Evolutionary conservation across 2,888 invertebrate genomes (phyloP).

Genomic region (Hemicrepidius hirtus): DNA sequence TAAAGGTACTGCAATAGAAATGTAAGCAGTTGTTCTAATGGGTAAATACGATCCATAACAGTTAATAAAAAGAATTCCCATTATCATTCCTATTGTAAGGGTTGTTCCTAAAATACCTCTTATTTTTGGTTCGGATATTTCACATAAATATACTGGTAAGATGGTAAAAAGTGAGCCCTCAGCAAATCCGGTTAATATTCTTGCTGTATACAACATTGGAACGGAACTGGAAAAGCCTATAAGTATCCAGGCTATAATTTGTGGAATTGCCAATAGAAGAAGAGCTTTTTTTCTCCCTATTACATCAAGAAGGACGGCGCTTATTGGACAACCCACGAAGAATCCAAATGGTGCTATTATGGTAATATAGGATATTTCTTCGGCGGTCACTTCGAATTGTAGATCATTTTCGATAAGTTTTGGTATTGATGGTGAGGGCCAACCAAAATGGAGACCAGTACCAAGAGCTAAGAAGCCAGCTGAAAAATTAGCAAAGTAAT

Average conservation of each 20-base stretch:
- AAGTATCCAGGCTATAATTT: conserved; percentile 61
- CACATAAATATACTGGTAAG: conserved; percentile 58
- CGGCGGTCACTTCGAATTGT: conserved; percentile 44
- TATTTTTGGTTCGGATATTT: conserved; percentile 57
- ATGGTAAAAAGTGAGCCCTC: conserved; percentile 58
- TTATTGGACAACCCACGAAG: conserved; percentile 50
- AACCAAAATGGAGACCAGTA: conserved; percentile 54
- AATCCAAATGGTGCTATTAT: conserved; percentile 56
- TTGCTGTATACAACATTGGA: conserved; percentile 42
- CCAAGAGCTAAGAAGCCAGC: conserved; percentile 54
- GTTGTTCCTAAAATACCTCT: conserved; percentile 57
- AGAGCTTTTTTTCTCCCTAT: conserved; percentile 64
- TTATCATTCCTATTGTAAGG: conserved; percentile 50
- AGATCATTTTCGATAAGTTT: conserved; percentile 52
- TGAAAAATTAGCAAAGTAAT: conserved; percentile 28
- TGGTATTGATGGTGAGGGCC: conserved; percentile 59
- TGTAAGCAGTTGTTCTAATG: conserved; percentile 31
- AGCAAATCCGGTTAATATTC: conserved; percentile 54
- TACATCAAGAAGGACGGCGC: conserved; percentile 58
- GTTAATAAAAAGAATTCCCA: conserved; percentile 61
- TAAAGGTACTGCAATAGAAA: conserved; percentile 54
- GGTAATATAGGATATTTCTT: conserved; percentile 56
- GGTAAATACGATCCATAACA: conserved; percentile 45
- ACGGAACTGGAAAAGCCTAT: conserved; percentile 50
- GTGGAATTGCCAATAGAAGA: conserved; percentile 61